phyloP scores from a whole-genome alignment of 1,140 invertebrate species.

The Bombyx mori region ASM3026992v2 NC_085114.1:11355001-11355500 shows the following conservation, averaged over 20 bases:
- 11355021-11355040: conserved; percentile 59
- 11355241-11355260: too few species aligned
- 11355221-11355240: neutral
- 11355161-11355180: conserved; percentile 55
- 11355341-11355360: too few species aligned
- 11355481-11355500: too few species aligned
- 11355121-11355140: conserved; percentile 54
- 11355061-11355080: conserved; percentile 59
- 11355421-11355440: neutral
- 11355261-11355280: too few species aligned
- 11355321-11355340: too few species aligned
- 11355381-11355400: neutral
- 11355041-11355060: conserved; percentile 50
- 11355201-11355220: neutral
- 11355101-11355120: conserved; percentile 45
- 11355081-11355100: conserved; percentile 46
- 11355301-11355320: too few species aligned
- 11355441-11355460: too few species aligned
- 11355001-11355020: conserved; percentile 46
- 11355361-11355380: too few species aligned
- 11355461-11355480: too few species aligned
- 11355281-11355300: too few species aligned
- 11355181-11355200: conserved; percentile 19
- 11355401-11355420: conserved; percentile 4
- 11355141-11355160: conserved; percentile 45